Conservation (phyloP, 2,888 invertebrate species). For the Nematopogon swammerdamellus region DNA sequence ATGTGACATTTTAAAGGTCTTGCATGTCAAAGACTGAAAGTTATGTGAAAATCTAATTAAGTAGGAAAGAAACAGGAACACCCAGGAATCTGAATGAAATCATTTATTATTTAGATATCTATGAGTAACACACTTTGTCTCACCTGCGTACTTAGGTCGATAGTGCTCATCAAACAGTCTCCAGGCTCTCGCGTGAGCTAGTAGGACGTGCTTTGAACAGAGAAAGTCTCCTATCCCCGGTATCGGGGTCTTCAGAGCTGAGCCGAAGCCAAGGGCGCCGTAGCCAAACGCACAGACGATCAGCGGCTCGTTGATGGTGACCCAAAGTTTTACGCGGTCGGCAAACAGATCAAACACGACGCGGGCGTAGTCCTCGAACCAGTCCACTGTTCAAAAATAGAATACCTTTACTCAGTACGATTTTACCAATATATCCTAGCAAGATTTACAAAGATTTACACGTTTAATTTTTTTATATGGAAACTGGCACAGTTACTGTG, state of each 20-base stretch:
- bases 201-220: constrained; percentile 61
- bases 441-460: too few relatives aligned
- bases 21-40: too few relatives aligned
- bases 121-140: too few relatives aligned
- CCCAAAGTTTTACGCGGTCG: constrained; percentile 63
- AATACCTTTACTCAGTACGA: too few relatives aligned
- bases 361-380: constrained; percentile 61
- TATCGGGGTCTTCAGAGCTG: constrained; percentile 16
- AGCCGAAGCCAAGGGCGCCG: constrained; percentile 33
- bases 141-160: constrained; percentile 42
- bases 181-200: constrained; percentile 65
- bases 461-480: too few relatives aligned
- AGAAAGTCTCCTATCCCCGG: constrained; percentile 35
- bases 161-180: constrained; percentile 58
- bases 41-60: too few relatives aligned
- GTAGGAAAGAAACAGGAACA: too few relatives aligned
- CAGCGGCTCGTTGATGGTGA: constrained; percentile 70
- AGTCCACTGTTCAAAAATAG: constrained; percentile 25
- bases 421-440: too few relatives aligned
- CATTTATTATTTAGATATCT: too few relatives aligned
- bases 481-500: too few relatives aligned
- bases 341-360: constrained; percentile 54
- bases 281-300: constrained; percentile 35
- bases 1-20: too few relatives aligned
- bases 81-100: too few relatives aligned